These are phyloP conservation scores for Nyctalus aviator DNA, from an alignment of 2,797 vertebrate genomes.

Conservation along the genomic window DNA sequence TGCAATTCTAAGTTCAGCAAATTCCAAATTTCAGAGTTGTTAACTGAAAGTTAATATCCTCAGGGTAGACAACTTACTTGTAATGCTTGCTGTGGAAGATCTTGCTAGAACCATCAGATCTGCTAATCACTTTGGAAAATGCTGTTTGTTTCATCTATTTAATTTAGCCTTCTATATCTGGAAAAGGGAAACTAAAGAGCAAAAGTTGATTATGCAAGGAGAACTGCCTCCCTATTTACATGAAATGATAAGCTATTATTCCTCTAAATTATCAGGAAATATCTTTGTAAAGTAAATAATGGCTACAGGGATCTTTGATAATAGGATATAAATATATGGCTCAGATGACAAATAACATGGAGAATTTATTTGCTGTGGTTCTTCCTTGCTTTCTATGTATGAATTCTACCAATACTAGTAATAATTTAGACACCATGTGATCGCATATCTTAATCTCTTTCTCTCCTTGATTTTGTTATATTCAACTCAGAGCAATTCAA, in stretches of 20 bases:
- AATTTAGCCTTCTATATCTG: background rate
- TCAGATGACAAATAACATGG: background rate
- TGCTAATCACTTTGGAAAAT: background rate
- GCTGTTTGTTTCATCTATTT: background rate
- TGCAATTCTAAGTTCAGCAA: background rate
- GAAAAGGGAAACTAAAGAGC: background rate
- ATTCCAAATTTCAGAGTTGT: background rate
- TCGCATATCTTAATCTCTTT: background rate
- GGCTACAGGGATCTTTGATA: background rate
- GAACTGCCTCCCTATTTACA: background rate
- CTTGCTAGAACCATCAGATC: background rate
- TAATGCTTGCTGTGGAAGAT: background rate
- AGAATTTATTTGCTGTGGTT: constrained; percentile 4
- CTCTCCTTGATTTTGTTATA: background rate
- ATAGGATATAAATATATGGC: background rate
- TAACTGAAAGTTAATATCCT: background rate
- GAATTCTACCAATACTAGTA: background rate
- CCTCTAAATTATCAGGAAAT: background rate
- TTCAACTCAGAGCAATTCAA: background rate
- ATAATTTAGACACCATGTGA: background rate
- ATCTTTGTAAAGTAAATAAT: background rate
- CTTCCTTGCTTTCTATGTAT: background rate
- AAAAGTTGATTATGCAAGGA: rapidly evolving
- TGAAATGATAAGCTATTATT: background rate
- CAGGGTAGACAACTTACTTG: no score